Percentiles rank a stretch among this genome's conserved stretches.
Evolutionary conservation across 2,888 invertebrate species (phyloP).

Genomic region (Aleiodes testaceus): DNA sequence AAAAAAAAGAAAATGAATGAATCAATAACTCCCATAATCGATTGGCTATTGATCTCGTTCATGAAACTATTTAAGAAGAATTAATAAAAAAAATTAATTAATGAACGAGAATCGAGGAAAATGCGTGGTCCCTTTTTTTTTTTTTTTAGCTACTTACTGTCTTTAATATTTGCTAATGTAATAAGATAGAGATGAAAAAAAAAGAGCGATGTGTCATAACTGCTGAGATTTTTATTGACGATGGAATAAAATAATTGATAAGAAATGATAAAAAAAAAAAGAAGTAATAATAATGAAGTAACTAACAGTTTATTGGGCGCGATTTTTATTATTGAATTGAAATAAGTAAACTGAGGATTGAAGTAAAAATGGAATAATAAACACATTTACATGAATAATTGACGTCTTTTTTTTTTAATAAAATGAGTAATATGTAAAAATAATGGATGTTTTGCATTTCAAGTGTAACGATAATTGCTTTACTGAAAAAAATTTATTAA

Average conservation of each 20-base stretch:
- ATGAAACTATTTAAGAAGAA: constrained; percentile 31
- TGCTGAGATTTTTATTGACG: constrained; percentile 59
- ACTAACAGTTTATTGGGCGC: constrained; percentile 32
- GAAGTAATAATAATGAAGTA: constrained; percentile 35
- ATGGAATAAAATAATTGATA: constrained; percentile 44
- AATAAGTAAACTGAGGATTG: constrained; percentile 6
- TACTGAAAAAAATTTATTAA: neutral
- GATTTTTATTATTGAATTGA: constrained; percentile 27
- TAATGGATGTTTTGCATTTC: constrained; percentile 11
- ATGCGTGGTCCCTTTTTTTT: constrained; percentile 60
- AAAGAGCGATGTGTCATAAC: constrained; percentile 57
- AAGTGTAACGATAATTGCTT: constrained; percentile 3
- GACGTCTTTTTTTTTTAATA: neutral
- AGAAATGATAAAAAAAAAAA: constrained; percentile 34
- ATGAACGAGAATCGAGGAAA: constrained; percentile 46
- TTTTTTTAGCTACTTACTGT: constrained; percentile 67
- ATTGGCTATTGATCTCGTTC: constrained; percentile 41
- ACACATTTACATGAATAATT: constrained; percentile 14
- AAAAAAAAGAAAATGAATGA: constrained; percentile 12
- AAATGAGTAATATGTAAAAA: constrained; percentile 4
- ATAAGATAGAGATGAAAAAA: constrained; percentile 48
- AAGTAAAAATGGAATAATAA: constrained; percentile 13
- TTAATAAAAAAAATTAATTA: constrained; percentile 9
- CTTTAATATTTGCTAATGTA: constrained; percentile 63
- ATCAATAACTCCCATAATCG: constrained; percentile 15